phyloP scores from a whole-genome alignment of 2,113 vertebrate species.

The Neotoma lepida region DNA sequence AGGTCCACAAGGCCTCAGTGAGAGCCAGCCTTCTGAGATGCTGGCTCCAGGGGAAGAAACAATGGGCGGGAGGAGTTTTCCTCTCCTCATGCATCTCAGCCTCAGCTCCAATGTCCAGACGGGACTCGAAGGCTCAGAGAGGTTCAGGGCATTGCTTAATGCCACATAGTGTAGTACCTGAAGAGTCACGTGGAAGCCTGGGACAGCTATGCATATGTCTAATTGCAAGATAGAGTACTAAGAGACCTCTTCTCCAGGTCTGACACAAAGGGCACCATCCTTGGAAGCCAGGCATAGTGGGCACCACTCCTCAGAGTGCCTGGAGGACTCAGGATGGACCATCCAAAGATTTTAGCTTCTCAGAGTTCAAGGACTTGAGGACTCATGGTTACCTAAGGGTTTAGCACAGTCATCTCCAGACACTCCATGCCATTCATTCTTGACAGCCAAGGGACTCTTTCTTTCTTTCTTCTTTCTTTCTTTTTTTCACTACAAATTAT shows the following conservation, averaged over 20 bases:
- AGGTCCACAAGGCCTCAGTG: not conserved
- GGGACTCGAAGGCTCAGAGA: not conserved
- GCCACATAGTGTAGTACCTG: not conserved
- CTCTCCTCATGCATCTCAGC: not conserved
- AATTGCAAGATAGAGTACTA: not conserved
- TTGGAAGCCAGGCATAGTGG: not conserved
- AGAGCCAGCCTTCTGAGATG: not conserved
- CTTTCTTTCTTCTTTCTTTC: not conserved
- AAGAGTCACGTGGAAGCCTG: not conserved
- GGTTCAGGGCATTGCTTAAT: not conserved
- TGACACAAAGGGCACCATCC: not conserved
- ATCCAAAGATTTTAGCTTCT: not conserved
- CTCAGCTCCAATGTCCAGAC: not conserved
- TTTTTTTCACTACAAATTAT: not conserved
- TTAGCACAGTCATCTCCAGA: not conserved
- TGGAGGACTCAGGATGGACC: not conserved
- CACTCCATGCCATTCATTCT: not conserved
- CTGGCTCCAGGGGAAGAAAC: not conserved
- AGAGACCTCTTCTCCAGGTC: not conserved
- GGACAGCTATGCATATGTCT: not conserved
- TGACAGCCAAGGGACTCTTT: not conserved
- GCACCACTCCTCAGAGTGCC: not conserved
- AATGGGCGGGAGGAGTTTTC: not conserved
- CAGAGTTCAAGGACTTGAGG: not conserved
- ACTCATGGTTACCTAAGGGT: rapidly evolving